phyloP scores from a whole-genome alignment of 2,797 vertebrate genomes.

The Austrolebias charrua region DNA sequence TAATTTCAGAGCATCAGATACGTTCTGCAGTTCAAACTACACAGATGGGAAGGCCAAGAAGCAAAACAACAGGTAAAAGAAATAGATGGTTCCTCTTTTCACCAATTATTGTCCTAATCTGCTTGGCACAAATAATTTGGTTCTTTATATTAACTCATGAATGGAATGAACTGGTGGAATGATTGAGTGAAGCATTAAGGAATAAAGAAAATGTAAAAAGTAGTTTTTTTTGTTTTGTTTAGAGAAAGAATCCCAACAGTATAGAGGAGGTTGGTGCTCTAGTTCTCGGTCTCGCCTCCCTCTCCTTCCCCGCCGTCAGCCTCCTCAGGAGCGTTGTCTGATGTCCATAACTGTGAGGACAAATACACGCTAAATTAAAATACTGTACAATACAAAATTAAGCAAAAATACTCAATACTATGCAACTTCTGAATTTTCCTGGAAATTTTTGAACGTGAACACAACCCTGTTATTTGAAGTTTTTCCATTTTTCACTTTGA shows the following conservation, averaged over 20 bases:
- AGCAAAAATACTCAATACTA: no score
- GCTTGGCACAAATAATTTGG: slow-evolving; percentile 82
- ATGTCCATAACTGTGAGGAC: slow-evolving; percentile 94
- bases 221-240: slow-evolving; percentile 67
- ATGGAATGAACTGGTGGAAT: slow-evolving; percentile 89
- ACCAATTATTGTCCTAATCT: slow-evolving; percentile 79
- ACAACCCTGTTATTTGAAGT: no score
- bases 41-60: slow-evolving; percentile 88
- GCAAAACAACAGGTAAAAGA: slow-evolving; percentile 81
- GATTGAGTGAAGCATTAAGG: slow-evolving; percentile 89
- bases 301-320: slow-evolving; percentile 86
- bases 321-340: slow-evolving; percentile 89
- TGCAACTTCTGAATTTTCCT: no score
- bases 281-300: slow-evolving; percentile 75
- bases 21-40: slow-evolving; percentile 92
- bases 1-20: slow-evolving; percentile 89
- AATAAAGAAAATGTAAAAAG: slow-evolving; percentile 97
- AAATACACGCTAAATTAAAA: slow-evolving; percentile 15
- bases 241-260: slow-evolving; percentile 45
- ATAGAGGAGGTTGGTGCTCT: slow-evolving; percentile 58
- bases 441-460: no score
- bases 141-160: slow-evolving; percentile 78
- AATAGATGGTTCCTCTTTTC: slow-evolving; percentile 78
- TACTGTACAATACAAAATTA: no score
- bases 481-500: no score